phyloP scores from a whole-genome alignment of 2,113 vertebrate species.

The Cavia aperea region DNA sequence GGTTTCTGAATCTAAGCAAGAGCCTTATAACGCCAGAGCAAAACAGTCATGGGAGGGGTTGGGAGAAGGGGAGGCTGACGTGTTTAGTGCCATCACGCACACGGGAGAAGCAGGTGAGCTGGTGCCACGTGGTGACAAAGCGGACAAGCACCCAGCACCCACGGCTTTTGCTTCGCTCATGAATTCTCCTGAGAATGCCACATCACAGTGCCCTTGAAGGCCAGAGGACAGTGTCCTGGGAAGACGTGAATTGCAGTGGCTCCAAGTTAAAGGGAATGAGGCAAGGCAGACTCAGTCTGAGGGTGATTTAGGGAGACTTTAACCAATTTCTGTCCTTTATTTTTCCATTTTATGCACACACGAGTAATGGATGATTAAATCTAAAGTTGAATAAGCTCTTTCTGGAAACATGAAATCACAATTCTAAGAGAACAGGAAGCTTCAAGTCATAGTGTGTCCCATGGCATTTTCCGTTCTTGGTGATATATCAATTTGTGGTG shows the following conservation, averaged over 20 bases:
- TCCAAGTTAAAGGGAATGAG: background rate
- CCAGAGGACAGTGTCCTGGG: background rate
- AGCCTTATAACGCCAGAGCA: background rate
- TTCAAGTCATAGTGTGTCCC: rapidly evolving
- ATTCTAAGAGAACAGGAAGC: background rate
- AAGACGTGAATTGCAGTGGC: background rate
- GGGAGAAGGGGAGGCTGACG: background rate
- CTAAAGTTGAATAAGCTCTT: background rate
- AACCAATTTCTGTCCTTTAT: background rate
- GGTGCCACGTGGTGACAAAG: rapidly evolving
- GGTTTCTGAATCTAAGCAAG: background rate
- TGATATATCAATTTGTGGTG: rapidly evolving
- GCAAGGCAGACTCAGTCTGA: background rate
- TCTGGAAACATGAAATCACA: background rate
- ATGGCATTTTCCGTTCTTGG: background rate
- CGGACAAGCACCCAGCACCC: background rate
- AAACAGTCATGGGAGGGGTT: background rate
- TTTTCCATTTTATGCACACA: background rate
- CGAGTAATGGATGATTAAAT: background rate
- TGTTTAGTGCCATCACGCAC: background rate
- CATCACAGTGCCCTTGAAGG: background rate
- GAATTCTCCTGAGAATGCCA: background rate
- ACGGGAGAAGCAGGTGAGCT: background rate
- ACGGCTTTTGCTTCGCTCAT: rapidly evolving
- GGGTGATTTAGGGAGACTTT: background rate